Conservation (phyloP, 2,888 invertebrate species). For the Erebia epiphron region DNA sequence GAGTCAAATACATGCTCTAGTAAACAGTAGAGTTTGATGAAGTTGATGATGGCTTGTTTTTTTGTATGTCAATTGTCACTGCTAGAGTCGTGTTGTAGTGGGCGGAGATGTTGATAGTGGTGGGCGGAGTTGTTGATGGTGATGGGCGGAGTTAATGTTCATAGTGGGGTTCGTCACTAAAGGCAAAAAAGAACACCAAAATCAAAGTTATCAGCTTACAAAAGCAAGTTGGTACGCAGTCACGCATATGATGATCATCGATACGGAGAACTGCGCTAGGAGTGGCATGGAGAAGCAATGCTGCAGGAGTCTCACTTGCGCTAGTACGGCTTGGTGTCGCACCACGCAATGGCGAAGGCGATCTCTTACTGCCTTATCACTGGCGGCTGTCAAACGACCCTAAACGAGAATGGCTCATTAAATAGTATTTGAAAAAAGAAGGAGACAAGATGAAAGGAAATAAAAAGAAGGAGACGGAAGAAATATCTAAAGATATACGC, state of each 20-base stretch:
- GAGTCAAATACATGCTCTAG: too few relatives aligned
- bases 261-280: conserved; percentile 69
- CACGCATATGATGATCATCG: conserved; percentile 72
- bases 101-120: too few relatives aligned
- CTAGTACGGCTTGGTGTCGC: conserved; percentile 56
- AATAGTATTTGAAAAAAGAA: too few relatives aligned
- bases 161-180: too few relatives aligned
- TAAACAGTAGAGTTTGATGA: too few relatives aligned
- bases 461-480: neutral
- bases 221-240: conserved; percentile 71
- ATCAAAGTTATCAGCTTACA: conserved; percentile 49
- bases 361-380: conserved; percentile 42
- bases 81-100: too few relatives aligned
- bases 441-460: neutral
- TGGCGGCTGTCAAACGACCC: conserved; percentile 46
- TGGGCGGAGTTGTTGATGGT: too few relatives aligned
- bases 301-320: conserved; percentile 54
- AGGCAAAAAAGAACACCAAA: too few relatives aligned
- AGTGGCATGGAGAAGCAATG: conserved; percentile 59
- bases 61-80: too few relatives aligned
- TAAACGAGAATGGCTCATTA: conserved; percentile 29
- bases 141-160: too few relatives aligned
- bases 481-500: neutral
- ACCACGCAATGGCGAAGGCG: conserved; percentile 49
- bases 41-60: too few relatives aligned